Percentiles rank a stretch among this genome's conserved stretches.
These are phyloP conservation scores for Neopelma chrysocephalum DNA, from an alignment of 2,797 vertebrate species.

Conservation along the genomic window DNA sequence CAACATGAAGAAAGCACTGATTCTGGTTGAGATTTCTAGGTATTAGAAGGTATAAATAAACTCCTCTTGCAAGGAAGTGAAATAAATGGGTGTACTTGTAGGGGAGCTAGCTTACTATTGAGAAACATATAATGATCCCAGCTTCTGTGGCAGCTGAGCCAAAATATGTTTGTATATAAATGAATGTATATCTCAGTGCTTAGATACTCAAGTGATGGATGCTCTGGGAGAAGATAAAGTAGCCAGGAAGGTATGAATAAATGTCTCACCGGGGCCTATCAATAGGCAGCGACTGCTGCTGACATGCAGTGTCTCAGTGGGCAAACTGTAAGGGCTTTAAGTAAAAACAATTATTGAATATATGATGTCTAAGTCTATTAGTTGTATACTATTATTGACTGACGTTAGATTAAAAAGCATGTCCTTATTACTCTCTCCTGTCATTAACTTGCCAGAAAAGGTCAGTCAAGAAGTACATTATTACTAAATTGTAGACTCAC, in stretches of 20 bases:
- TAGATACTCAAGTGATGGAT: not conserved
- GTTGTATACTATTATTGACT: constrained; percentile 58
- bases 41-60: not conserved
- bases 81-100: constrained; percentile 22
- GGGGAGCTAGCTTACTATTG: not conserved
- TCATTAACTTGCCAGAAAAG: constrained; percentile 62
- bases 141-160: not conserved
- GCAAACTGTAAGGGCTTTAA: constrained; percentile 47
- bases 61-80: not conserved
- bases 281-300: constrained; percentile 21
- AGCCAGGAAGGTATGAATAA: constrained; percentile 34
- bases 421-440: constrained; percentile 59
- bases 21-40: not conserved
- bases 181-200: not conserved
- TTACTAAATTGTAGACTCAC: constrained; percentile 51
- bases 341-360: constrained; percentile 68
- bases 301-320: constrained; percentile 40
- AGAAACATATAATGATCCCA: not conserved
- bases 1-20: not conserved
- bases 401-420: constrained; percentile 62
- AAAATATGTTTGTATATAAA: constrained; percentile 21
- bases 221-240: not conserved
- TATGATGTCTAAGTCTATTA: constrained; percentile 64
- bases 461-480: constrained; percentile 59
- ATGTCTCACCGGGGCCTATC: constrained; percentile 14